Percentiles rank a stretch among this genome's conserved stretches.
Conservation (phyloP, 2,888 invertebrate species). For the Scelioninae gen. 1 region DNA sequence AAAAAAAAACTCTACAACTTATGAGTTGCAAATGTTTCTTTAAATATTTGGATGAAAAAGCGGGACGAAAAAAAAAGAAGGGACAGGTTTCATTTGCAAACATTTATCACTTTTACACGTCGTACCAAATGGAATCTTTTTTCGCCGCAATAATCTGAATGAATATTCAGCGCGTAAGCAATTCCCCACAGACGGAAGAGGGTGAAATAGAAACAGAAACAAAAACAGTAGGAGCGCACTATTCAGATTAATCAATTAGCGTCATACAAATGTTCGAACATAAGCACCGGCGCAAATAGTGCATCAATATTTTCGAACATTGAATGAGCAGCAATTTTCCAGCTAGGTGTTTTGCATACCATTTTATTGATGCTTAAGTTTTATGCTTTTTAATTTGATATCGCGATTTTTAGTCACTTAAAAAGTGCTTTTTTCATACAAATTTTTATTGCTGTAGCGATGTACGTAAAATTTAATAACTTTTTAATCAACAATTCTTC, state of each 20-base stretch:
- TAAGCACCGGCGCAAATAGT: slow-evolving; percentile 11
- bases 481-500: too few species aligned
- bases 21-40: not conserved
- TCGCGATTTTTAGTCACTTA: too few species aligned
- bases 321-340: too few species aligned
- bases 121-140: not conserved
- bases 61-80: too few species aligned
- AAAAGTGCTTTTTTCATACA: too few species aligned
- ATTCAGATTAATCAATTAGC: slow-evolving; percentile 44
- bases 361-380: too few species aligned
- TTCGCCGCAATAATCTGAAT: not conserved
- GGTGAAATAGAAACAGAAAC: slow-evolving; percentile 13
- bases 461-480: too few species aligned
- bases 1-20: too few species aligned
- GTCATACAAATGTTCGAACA: slow-evolving; percentile 26
- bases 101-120: not conserved
- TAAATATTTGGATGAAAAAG: too few species aligned
- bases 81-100: not conserved
- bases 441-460: too few species aligned
- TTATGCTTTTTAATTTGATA: too few species aligned
- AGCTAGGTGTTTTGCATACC: too few species aligned
- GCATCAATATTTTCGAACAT: slow-evolving; percentile 34
- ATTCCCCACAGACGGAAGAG: slow-evolving; percentile 20
- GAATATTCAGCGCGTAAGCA: slow-evolving; percentile 19
- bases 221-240: slow-evolving; percentile 18